Percentiles rank a stretch among this genome's conserved stretches.
These are phyloP conservation scores for Planococcus citri DNA, from an alignment of 1,140 invertebrate genomes.

Conservation along the genomic window DNA sequence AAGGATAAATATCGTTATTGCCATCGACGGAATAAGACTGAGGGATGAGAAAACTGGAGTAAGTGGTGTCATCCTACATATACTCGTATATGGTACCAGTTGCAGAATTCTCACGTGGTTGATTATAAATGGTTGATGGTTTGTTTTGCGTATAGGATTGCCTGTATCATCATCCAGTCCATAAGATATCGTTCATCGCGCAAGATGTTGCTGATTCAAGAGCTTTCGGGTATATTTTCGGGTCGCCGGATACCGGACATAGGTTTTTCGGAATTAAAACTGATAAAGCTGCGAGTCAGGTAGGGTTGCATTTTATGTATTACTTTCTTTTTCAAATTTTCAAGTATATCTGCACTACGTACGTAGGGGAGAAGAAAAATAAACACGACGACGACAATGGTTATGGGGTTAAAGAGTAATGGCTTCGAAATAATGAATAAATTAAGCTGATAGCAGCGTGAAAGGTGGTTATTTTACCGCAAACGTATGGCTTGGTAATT, in stretches of 20 bases:
- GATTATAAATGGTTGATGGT: too few relatives aligned
- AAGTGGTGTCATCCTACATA: constrained; percentile 32
- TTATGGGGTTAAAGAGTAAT: too few relatives aligned
- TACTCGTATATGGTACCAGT: neutral
- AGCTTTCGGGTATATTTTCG: constrained; percentile 97
- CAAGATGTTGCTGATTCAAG: constrained; percentile 92
- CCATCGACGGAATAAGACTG: constrained; percentile 85
- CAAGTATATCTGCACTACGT: too few relatives aligned
- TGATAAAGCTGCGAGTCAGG: constrained; percentile 90
- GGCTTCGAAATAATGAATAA: too few relatives aligned
- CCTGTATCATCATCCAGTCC: constrained; percentile 91
- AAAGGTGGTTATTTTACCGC: too few relatives aligned
- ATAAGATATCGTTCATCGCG: constrained; percentile 97
- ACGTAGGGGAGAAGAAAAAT: too few relatives aligned
- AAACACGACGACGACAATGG: too few relatives aligned
- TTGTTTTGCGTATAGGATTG: constrained; percentile 62
- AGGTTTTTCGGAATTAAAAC: constrained; percentile 98
- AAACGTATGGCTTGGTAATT: too few relatives aligned
- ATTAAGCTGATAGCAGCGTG: too few relatives aligned
- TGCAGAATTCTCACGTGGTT: too few relatives aligned
- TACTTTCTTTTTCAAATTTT: too few relatives aligned
- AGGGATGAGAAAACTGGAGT: constrained; percentile 89
- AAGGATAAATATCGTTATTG: constrained; percentile 86
- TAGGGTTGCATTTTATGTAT: too few relatives aligned
- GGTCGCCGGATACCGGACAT: constrained; percentile 87